Evolutionary conservation across 2,888 invertebrate genomes (phyloP), one percentile per base, ranked within the genome.

Genomic region (Muschampia plurimacula): DNA sequence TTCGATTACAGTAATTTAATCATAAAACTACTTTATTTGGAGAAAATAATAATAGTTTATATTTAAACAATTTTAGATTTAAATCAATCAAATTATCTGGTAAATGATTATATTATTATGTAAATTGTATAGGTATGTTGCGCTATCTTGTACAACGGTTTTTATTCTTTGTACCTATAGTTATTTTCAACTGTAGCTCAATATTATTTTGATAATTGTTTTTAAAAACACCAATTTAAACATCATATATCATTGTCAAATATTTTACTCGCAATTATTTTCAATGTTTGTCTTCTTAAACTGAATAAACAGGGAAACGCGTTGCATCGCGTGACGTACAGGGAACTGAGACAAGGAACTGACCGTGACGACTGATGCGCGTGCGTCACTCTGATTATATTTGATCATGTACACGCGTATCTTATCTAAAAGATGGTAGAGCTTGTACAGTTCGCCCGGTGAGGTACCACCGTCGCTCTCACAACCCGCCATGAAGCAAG

Each of bases 271-370:
- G 10, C 32, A 60, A 60, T 36, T 36, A 60, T 28, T 28, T 28
- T 57, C 10, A 57, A 57, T 28, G 44, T 8, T 12, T 64, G 49
- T 32, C 39, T 52, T 59, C 46, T 44, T 52, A 71, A 62, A 65
- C 49, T 49, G 63, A 69, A 67, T 36, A 68, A 70, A 75, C 69
- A 74, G 64, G 69, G 69, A 70, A 70, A 71, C 57, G 55, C 32
- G 75, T 74, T 69, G 72, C 66, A 63, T 32, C 32, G 12, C 12
- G n/a, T 76, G 74, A 76, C 76, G 76, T 73, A 74, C 39, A 67
- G 71, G 74, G 74, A 74, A 75, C 69, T 65, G 41, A 44, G 41
- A 60, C 63, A 57, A 67, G 73, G 75, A 73, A 71, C 63, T 70
- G 70, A 67, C 70, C 74, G 28, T 74, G 67, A 67, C 63, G 32